These are phyloP conservation scores for Podarcis muralis DNA, from an alignment of 2,113 vertebrate genomes.

Conservation along the genomic window DNA sequence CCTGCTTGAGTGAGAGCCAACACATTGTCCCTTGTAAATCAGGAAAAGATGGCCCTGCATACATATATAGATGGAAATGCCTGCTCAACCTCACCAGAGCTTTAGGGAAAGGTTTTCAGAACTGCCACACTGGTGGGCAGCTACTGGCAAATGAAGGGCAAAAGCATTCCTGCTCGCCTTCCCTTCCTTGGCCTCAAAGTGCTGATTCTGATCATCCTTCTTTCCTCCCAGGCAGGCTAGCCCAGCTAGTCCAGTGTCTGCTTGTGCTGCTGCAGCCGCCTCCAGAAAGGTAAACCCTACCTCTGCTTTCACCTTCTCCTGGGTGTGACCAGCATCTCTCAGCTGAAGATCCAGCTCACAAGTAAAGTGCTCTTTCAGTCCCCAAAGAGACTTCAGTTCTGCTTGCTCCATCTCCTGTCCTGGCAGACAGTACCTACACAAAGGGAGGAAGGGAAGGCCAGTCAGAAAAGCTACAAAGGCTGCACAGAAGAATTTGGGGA, in stretches of 20 bases:
- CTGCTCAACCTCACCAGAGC: not conserved
- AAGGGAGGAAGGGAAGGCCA: not conserved
- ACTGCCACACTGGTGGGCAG: not conserved
- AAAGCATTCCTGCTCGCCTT: not conserved
- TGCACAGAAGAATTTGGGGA: not conserved
- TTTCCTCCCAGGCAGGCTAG: not conserved
- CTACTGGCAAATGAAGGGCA: not conserved
- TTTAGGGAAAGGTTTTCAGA: not conserved
- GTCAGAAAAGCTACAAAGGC: not conserved
- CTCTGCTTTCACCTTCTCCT: conserved; percentile 59
- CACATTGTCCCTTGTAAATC: no score
- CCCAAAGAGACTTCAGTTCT: conserved; percentile 13
- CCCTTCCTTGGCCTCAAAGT: not conserved
- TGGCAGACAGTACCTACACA: conserved; percentile 13
- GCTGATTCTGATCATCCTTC: not conserved
- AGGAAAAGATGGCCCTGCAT: no score
- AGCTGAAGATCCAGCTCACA: conserved; percentile 29
- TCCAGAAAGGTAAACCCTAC: conserved; percentile 22
- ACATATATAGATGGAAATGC: no score
- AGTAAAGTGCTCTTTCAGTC: conserved; percentile 32
- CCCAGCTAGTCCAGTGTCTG: not conserved
- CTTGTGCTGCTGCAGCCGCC: not conserved
- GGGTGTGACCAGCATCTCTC: conserved; percentile 46
- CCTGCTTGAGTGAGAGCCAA: no score
- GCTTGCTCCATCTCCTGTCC: not conserved